Conservation (phyloP, 2,888 invertebrate genomes). For the Pachymerium ferrugineum region DNA sequence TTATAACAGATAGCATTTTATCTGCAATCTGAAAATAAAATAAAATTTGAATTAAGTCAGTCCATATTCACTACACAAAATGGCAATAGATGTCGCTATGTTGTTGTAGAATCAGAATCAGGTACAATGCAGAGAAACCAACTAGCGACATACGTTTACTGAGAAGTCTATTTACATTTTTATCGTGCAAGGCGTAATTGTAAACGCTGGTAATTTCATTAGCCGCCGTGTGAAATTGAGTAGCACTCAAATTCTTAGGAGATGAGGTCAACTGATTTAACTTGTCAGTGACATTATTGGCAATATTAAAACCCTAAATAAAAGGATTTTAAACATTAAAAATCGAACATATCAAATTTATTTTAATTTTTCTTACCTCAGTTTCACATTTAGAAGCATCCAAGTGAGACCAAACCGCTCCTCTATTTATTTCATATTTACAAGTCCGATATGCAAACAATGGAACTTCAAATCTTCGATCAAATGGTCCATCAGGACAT, state of each 20-base stretch:
- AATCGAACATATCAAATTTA: conserved; percentile 31
- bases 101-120: too few relatives aligned
- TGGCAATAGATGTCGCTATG: too few relatives aligned
- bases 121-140: too few relatives aligned
- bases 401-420: conserved; percentile 35
- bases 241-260: conserved; percentile 40
- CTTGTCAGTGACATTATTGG: conserved; percentile 40
- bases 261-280: conserved; percentile 41
- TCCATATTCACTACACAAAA: too few relatives aligned
- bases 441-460: conserved; percentile 9
- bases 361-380: too few relatives aligned
- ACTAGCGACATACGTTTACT: too few relatives aligned
- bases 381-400: conserved; percentile 36
- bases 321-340: not conserved
- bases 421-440: not conserved
- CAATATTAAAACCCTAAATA: conserved; percentile 39
- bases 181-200: conserved; percentile 37
- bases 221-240: conserved; percentile 42
- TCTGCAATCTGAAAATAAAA: conserved; percentile 42
- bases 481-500: conserved; percentile 38
- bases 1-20: conserved; percentile 43
- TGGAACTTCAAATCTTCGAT: not conserved
- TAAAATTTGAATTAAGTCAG: not conserved
- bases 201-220: conserved; percentile 40
- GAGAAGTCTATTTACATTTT: too few relatives aligned